Conservation (phyloP, 2,113 vertebrate genomes). For the Jaculus jaculus region DNA sequence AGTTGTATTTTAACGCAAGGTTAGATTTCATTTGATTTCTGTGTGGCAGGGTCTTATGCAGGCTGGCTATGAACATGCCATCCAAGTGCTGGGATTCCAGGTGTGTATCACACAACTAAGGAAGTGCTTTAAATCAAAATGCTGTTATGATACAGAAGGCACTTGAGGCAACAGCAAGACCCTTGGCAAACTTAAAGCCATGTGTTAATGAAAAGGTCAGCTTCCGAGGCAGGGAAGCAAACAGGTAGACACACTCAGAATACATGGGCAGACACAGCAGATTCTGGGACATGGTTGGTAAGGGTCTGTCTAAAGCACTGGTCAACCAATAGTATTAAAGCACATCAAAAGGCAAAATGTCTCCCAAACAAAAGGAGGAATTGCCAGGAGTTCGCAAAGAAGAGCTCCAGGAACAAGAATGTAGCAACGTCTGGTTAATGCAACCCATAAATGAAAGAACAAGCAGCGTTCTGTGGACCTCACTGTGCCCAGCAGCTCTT, state of each 20-base stretch:
- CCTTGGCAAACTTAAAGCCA: background rate
- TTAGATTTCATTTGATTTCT: no score
- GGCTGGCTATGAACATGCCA: background rate
- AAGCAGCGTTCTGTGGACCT: background rate
- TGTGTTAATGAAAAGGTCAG: background rate
- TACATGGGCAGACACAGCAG: background rate
- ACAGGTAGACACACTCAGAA: background rate
- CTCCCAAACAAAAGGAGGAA: slow-evolving; percentile 10
- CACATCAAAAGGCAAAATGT: background rate
- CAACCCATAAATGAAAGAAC: slow-evolving; percentile 17
- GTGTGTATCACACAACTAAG: background rate
- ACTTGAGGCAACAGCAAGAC: background rate
- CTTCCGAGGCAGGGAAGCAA: slow-evolving; percentile 8
- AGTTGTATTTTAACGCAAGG: background rate
- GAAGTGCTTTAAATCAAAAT: slow-evolving; percentile 20
- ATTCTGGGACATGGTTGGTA: background rate
- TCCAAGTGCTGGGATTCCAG: background rate
- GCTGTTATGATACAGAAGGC: background rate
- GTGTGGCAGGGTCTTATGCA: background rate
- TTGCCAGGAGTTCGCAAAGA: background rate
- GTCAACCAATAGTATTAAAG: background rate
- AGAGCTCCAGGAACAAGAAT: background rate
- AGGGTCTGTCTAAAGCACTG: background rate
- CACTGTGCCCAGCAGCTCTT: background rate
- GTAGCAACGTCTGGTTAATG: background rate